Evolutionary conservation across 2,888 invertebrate genomes (phyloP).

Genomic region (Drosophila helvetica): DNA sequence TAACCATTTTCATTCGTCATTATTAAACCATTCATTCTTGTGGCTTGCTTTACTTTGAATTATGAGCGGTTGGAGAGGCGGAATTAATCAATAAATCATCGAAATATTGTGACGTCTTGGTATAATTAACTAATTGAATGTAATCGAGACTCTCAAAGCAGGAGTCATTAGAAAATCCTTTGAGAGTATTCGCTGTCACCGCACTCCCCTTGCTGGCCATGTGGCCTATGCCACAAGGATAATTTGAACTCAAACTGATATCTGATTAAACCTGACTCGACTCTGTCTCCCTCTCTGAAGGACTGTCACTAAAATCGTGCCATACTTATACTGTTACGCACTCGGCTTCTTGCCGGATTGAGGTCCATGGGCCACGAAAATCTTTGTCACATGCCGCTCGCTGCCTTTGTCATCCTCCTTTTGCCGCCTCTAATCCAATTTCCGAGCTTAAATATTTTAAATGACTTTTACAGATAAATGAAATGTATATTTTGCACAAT

Average conservation of each 20-base stretch:
- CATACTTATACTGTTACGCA: no score
- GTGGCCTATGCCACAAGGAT: background rate
- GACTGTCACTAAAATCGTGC: no score
- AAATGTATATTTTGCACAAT: slow-evolving; percentile 26
- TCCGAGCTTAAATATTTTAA: slow-evolving; percentile 61
- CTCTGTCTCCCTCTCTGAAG: no score
- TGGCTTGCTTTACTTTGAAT: background rate
- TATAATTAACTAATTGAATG: background rate
- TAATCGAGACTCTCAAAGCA: background rate
- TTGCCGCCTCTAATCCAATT: slow-evolving; percentile 51
- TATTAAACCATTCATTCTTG: no score
- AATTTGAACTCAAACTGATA: background rate
- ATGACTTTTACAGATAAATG: slow-evolving; percentile 45
- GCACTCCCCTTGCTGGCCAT: background rate
- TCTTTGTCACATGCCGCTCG: background rate
- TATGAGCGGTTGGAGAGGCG: background rate
- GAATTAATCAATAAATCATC: no score
- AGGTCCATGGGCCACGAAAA: slow-evolving; percentile 43
- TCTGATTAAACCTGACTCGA: background rate
- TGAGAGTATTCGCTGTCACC: no score
- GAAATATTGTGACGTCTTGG: background rate
- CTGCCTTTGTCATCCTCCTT: slow-evolving; percentile 4
- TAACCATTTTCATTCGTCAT: no score
- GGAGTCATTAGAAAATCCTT: no score
- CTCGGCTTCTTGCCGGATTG: slow-evolving; percentile 52